Percentiles rank a stretch among this genome's conserved stretches.
phyloP scores from a whole-genome alignment of 2,797 vertebrate species.

The Pangasius krempfi region DNA sequence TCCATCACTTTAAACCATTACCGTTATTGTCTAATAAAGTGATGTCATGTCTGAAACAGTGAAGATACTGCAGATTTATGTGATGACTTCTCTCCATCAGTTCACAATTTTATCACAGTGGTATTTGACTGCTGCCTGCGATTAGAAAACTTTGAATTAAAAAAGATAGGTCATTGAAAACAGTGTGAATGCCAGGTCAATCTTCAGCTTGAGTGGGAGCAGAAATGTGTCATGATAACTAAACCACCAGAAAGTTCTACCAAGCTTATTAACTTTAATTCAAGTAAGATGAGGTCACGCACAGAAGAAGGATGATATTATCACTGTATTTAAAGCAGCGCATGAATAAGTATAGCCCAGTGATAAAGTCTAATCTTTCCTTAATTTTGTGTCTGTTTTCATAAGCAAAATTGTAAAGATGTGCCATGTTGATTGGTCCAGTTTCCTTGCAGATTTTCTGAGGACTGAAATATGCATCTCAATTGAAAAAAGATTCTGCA shows the following conservation, averaged over 20 bases:
- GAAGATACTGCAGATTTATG: neutral
- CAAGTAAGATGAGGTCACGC: constrained; percentile 35
- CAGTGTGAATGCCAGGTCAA: neutral
- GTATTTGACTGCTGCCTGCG: neutral
- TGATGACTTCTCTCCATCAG: neutral
- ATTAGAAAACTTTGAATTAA: neutral
- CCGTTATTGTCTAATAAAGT: constrained; percentile 13
- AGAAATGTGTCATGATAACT: constrained; percentile 22
- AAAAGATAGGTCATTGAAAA: neutral
- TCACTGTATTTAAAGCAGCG: neutral
- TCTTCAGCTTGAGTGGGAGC: constrained; percentile 5
- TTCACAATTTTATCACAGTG: constrained; percentile 12
- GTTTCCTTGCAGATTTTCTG: neutral
- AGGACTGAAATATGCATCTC: constrained; percentile 29
- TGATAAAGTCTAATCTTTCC: neutral
- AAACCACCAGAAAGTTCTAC: constrained; percentile 11
- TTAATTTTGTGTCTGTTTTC: neutral
- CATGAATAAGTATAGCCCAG: neutral
- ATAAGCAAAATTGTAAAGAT: neutral
- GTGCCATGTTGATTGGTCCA: neutral
- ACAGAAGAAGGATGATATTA: neutral
- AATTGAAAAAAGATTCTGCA: constrained; percentile 55
- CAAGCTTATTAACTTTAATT: constrained; percentile 21
- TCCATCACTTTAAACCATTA: neutral
- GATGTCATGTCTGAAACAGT: constrained; percentile 23